Conservation (phyloP, 2,113 vertebrate genomes). For the Peromyscus leucopus region DNA sequence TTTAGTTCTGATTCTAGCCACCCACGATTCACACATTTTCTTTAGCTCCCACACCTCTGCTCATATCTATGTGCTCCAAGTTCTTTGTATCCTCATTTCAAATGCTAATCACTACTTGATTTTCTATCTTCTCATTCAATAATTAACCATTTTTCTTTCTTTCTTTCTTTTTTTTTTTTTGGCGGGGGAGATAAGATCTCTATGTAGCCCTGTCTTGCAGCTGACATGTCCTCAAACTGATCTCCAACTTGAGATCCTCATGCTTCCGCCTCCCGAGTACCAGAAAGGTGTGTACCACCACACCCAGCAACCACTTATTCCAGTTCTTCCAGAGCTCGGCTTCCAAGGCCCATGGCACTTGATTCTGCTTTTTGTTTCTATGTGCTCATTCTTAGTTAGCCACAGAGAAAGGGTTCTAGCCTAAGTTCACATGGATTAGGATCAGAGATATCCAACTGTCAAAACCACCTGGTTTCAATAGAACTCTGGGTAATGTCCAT, state of each 20-base stretch:
- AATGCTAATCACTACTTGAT: not conserved
- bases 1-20: constrained; percentile 30
- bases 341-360: not conserved
- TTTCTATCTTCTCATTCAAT: not conserved
- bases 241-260: not conserved
- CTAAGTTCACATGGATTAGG: not conserved
- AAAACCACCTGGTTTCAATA: not conserved
- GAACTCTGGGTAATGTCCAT: not conserved
- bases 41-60: not conserved
- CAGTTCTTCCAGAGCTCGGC: constrained; percentile 19
- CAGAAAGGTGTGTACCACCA: not conserved
- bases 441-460: not conserved
- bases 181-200: not conserved
- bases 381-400: not conserved
- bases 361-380: not conserved
- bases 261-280: not conserved
- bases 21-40: not conserved
- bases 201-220: not conserved
- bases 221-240: not conserved
- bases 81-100: not conserved
- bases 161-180: too few relatives aligned
- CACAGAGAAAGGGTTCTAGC: not conserved
- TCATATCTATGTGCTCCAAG: not conserved
- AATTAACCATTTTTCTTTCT: not conserved
- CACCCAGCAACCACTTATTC: not conserved